Percentiles rank a stretch among this genome's conserved stretches.
phyloP scores from a whole-genome alignment of 2,888 invertebrate species.

The Molanna angustata region DNA sequence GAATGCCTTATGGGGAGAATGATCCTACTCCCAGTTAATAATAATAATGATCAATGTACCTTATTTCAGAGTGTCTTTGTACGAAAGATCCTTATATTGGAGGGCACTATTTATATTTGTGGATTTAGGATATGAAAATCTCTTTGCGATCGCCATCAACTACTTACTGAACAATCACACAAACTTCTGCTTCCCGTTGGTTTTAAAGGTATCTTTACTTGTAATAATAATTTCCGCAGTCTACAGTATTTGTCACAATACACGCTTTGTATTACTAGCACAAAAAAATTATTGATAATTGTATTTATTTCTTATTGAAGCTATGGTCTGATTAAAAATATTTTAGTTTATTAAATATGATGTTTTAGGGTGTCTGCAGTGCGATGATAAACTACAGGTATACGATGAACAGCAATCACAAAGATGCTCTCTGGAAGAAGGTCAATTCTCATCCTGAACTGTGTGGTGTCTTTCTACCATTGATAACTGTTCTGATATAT shows the following conservation, averaged over 20 bases:
- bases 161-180: slow-evolving; percentile 43
- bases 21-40: too few species aligned
- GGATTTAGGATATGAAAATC: slow-evolving; percentile 45
- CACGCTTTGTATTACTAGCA: not conserved
- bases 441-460: slow-evolving; percentile 21
- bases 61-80: slow-evolving; percentile 46
- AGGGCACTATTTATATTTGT: slow-evolving; percentile 46
- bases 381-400: slow-evolving; percentile 14
- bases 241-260: not conserved
- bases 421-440: slow-evolving; percentile 17
- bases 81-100: slow-evolving; percentile 52
- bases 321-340: not conserved
- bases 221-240: not conserved
- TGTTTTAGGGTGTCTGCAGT: slow-evolving; percentile 27
- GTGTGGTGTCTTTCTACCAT: slow-evolving; percentile 18
- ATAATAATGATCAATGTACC: too few species aligned
- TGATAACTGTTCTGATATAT: slow-evolving; percentile 24
- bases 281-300: not conserved
- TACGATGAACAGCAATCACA: not conserved
- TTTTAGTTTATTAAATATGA: too few species aligned
- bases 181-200: slow-evolving; percentile 48
- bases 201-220: slow-evolving; percentile 43
- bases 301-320: not conserved
- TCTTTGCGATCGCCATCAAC: slow-evolving; percentile 46
- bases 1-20: too few species aligned